phyloP scores from a whole-genome alignment of 1,140 invertebrate genomes.

The Drosophila funebris region DNA sequence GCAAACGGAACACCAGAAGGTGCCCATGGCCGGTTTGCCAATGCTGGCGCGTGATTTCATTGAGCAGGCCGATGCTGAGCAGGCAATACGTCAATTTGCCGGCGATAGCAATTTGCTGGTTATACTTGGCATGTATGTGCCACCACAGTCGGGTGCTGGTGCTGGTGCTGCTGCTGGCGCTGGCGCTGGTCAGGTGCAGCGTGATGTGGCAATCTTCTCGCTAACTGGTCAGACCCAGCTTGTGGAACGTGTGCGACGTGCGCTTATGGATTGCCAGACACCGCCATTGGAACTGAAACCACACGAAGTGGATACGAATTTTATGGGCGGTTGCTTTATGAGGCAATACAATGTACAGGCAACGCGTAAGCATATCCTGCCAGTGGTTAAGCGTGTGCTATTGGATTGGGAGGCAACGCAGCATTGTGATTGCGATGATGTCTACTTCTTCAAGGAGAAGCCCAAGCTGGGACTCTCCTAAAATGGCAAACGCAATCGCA shows the following conservation, averaged over 20 bases:
- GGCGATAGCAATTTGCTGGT: conserved; percentile 81
- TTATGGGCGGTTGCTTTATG: conserved; percentile 83
- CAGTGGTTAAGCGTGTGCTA: conserved; percentile 85
- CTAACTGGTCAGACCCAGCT: conserved; percentile 48
- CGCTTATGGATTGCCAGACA: conserved; percentile 32
- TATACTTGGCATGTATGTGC: conserved; percentile 85
- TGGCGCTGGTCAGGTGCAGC: conserved; percentile 72
- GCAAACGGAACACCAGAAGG: conserved; percentile 42
- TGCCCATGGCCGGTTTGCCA: conserved; percentile 86
- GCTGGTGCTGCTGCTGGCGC: no score
- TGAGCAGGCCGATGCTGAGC: conserved; percentile 75
- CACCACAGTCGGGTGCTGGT: conserved; percentile 22
- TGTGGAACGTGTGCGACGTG: conserved; percentile 52
- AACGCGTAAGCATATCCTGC: conserved; percentile 87
- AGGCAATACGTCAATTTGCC: conserved; percentile 84
- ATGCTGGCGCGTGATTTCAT: conserved; percentile 85
- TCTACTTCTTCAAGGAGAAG: conserved; percentile 68
- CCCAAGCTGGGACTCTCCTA: conserved; percentile 64
- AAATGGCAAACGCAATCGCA: neutral
- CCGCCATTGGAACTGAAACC: conserved; percentile 47
- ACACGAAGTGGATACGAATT: conserved; percentile 43
- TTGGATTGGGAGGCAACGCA: conserved; percentile 54
- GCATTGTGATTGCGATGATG: conserved; percentile 55
- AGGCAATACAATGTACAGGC: conserved; percentile 85
- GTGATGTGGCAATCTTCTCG: conserved; percentile 85